Percentiles rank a stretch among this genome's conserved stretches.
Conservation (phyloP, 1,140 invertebrate species). For the Anadara kagoshimensis region DNA sequence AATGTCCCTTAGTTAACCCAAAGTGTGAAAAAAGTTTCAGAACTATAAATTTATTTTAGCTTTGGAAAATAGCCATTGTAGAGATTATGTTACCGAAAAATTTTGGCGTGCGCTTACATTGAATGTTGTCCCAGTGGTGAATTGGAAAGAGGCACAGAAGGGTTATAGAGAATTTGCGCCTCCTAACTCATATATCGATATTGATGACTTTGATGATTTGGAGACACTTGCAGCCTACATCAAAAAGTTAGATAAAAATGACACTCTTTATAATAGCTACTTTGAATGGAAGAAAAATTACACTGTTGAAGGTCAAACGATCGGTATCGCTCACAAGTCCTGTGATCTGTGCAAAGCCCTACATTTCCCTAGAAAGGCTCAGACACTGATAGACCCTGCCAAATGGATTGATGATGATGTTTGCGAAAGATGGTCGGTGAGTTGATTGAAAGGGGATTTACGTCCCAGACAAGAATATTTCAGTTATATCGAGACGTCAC, state of each 20-base stretch:
- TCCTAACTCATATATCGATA: conserved; percentile 91
- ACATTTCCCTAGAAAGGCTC: too few relatives aligned
- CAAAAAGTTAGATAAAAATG: conserved; percentile 74
- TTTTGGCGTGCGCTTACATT: conserved; percentile 60
- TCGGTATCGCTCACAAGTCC: too few relatives aligned
- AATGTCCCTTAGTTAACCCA: conserved; percentile 43
- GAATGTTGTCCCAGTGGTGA: conserved; percentile 62
- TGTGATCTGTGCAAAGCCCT: too few relatives aligned
- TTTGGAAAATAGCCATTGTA: conserved; percentile 72
- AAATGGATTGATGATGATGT: too few relatives aligned
- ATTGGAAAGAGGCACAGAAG: conserved; percentile 66
- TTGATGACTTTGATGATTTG: conserved; percentile 93
- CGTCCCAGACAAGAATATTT: too few relatives aligned
- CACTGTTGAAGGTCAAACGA: not conserved
- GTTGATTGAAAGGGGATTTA: too few relatives aligned
- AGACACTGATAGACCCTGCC: too few relatives aligned
- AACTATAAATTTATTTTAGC: conserved; percentile 91
- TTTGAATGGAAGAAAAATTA: conserved; percentile 63
- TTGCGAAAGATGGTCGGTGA: too few relatives aligned
- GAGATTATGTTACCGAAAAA: conserved; percentile 73
- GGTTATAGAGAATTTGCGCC: conserved; percentile 48
- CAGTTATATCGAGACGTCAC: too few relatives aligned
- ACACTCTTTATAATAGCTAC: conserved; percentile 67
- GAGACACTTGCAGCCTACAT: conserved; percentile 90
- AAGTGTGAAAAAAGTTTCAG: conserved; percentile 28